Evolutionary conservation across 2,113 vertebrate species (phyloP).

Genomic region (Smithornis capensis): DNA sequence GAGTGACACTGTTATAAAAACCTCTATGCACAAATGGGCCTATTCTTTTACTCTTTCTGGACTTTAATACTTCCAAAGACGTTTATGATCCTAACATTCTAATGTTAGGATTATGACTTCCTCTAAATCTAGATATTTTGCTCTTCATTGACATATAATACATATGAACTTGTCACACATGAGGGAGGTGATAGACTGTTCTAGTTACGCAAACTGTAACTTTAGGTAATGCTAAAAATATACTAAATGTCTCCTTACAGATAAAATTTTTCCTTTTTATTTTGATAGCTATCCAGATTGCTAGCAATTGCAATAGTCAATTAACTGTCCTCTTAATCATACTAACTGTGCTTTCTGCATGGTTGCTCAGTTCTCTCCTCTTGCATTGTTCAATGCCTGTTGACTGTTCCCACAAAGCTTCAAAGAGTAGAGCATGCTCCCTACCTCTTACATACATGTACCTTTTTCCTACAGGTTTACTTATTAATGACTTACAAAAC

Average conservation of each 20-base stretch:
- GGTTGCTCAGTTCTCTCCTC: neutral
- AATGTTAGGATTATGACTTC: neutral
- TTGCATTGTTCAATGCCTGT: fast-evolving
- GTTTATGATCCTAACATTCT: neutral
- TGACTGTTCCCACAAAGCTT: neutral
- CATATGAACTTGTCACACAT: neutral
- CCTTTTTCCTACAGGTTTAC: neutral
- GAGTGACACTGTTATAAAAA: neutral
- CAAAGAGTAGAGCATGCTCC: fast-evolving
- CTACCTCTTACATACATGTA: fast-evolving
- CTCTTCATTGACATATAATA: neutral
- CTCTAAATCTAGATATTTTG: neutral
- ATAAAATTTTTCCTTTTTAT: neutral
- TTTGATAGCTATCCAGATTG: neutral
- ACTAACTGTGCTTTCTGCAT: neutral
- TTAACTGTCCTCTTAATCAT: neutral
- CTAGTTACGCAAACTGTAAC: neutral
- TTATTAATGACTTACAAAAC: neutral
- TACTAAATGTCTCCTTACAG: neutral
- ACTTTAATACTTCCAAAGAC: neutral
- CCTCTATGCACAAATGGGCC: neutral
- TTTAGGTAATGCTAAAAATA: neutral
- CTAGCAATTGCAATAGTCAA: neutral
- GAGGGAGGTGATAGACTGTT: neutral
- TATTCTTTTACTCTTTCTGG: neutral